A percentile compares a stretch with the other conserved stretches of the same genome.
Conservation (phyloP, 2,113 vertebrate species). For the Orycteropus afer region DNA sequence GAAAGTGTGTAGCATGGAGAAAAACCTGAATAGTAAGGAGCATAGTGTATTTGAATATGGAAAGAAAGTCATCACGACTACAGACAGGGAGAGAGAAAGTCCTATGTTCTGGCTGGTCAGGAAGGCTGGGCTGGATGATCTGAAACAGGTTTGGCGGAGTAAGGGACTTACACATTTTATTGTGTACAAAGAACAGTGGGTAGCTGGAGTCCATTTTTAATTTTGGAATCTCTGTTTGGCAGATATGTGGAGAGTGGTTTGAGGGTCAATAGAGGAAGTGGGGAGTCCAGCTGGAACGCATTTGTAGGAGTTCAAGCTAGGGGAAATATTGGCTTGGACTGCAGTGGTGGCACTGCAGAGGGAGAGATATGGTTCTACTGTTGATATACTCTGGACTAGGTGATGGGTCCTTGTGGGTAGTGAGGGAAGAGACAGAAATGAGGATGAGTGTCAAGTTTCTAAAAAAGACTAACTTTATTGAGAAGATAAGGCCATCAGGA, state of each 20-base stretch:
- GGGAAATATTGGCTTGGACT: not conserved
- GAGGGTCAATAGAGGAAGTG: conserved; percentile 20
- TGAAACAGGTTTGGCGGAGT: not conserved
- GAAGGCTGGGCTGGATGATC: not conserved
- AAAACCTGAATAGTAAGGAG: not conserved
- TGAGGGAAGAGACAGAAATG: not conserved
- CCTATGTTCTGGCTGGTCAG: not conserved
- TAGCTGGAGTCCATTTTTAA: not conserved
- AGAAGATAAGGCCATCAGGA: not conserved
- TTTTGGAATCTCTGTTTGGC: conserved; percentile 30
- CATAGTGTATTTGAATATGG: not conserved
- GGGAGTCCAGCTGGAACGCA: not conserved
- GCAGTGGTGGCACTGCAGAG: not conserved
- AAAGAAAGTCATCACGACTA: not conserved
- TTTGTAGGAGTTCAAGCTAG: not conserved
- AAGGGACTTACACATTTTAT: not conserved
- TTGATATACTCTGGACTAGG: not conserved
- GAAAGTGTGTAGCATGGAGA: not conserved
- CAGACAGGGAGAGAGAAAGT: not conserved
- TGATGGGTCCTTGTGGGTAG: not conserved
- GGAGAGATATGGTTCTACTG: not conserved
- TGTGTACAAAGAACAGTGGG: conserved; percentile 9
- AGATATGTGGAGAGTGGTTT: conserved; percentile 12
- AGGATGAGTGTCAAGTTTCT: not conserved
- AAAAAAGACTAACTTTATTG: not conserved